Evolutionary conservation across 2,888 invertebrate species (phyloP), one percentile per base, ranked within the genome.

Genomic region (Netelia melanura): DNA sequence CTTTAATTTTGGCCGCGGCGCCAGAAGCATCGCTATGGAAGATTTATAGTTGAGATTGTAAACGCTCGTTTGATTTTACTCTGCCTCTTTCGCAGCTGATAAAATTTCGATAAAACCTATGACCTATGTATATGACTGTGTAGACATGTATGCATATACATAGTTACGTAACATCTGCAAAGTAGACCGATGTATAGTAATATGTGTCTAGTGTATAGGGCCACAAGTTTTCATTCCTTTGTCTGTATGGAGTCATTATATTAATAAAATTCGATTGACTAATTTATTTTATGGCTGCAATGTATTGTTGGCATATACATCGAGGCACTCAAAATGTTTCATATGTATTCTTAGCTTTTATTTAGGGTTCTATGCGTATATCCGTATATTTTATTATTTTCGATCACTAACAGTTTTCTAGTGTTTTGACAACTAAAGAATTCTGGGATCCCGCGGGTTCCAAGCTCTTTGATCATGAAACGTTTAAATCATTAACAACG

Each of bases 1-100:
- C 86, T 90, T 90, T 89, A 90, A 90, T 90, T 91, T 89, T 86
- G 87, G 86, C 86, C 87, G 77, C 76, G 79, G 86, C 83, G 76
- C 83, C 83, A 71, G 84, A 89, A 90, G 88, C 88, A 88, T 86
- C 86, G 52, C 78, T 62, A 72, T 83, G 62, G 72, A 74, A 78
- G 82, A 83, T 89, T 87, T 88, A 89, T 86, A 83, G 85, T 54
- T 56, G 75, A 68, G 68, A 80, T 82, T 81, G 82, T 83, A 83
- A 83, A 78, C 72, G 78, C 77, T 78, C 77, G 77, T 83, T 83
- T 78, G 72, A 78, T 83, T 83, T 78, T 83, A 67, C 72, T 54
- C 78, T 62, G 30, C 23, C 65, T 77, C 65, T 77, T 77, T 77
- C 61, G 58, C 65, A 65, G 58, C 65, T 21, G 38, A 38, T 65